Percentiles rank a stretch among this genome's conserved stretches.
Evolutionary conservation across 1,140 invertebrate genomes (phyloP).

Genomic region (Drosophila kikkawai): DNA sequence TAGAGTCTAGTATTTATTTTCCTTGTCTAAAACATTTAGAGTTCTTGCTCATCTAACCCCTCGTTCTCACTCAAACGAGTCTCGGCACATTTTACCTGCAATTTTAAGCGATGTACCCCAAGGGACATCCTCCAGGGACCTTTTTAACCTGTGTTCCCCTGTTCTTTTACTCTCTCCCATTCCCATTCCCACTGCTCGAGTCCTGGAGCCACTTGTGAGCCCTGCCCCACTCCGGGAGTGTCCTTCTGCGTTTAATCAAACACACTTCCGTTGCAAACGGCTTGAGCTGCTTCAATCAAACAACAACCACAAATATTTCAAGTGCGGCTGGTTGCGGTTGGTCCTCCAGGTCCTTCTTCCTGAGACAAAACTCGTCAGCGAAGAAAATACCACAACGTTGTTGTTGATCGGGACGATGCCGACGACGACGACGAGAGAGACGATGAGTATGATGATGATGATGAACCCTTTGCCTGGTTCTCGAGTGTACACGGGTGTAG

Average conservation of each 20-base stretch:
- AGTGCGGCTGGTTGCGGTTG: conserved; percentile 63
- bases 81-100: conserved; percentile 51
- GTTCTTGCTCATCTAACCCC: neutral
- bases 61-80: neutral
- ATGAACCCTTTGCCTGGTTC: conserved; percentile 75
- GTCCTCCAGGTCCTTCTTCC: conserved; percentile 23
- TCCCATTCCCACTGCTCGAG: conserved; percentile 21
- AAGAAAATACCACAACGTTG: conserved; percentile 77
- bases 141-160: conserved; percentile 39
- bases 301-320: conserved; percentile 82
- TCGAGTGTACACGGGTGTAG: conserved; percentile 66
- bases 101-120: conserved; percentile 48
- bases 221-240: conserved; percentile 47
- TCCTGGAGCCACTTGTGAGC: conserved; percentile 21
- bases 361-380: conserved; percentile 75
- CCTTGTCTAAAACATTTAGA: neutral
- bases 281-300: conserved; percentile 82
- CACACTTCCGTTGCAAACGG: conserved; percentile 81
- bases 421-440: conserved; percentile 15
- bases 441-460: conserved; percentile 48
- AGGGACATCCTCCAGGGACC: conserved; percentile 15
- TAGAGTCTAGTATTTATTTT: neutral
- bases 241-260: conserved; percentile 79
- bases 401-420: conserved; percentile 45
- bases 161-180: neutral